Conservation (phyloP, 1,140 invertebrate genomes). For the Trachymyrmex cornetzi region DNA sequence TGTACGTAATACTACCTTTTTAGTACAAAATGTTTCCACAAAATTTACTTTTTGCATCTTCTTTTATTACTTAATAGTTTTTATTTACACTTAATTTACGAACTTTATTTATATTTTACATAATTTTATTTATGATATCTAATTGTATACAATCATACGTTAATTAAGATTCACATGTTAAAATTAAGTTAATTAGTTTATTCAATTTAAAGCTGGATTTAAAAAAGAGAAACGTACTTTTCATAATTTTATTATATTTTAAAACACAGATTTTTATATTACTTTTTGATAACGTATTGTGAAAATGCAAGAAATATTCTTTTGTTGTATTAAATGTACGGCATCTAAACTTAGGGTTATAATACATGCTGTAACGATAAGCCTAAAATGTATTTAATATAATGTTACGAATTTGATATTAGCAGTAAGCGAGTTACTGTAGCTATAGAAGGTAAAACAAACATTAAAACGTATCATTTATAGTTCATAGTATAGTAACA, state of each 20-base stretch:
- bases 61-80: constrained; percentile 31
- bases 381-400: constrained; percentile 49
- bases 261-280: neutral
- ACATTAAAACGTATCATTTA: constrained; percentile 38
- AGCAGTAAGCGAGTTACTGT: neutral
- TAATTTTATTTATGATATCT: constrained; percentile 14
- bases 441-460: neutral
- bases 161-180: constrained; percentile 6
- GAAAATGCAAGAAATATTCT: constrained; percentile 9
- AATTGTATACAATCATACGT: neutral
- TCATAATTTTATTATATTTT: constrained; percentile 36
- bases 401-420: constrained; percentile 47
- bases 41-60: neutral
- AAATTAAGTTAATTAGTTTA: neutral
- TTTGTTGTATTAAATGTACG: neutral
- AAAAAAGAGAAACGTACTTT: constrained; percentile 29
- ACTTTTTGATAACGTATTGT: neutral
- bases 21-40: constrained; percentile 43
- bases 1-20: constrained; percentile 32
- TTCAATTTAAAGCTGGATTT: neutral
- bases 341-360: neutral
- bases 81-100: constrained; percentile 20
- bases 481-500: constrained; percentile 28
- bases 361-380: constrained; percentile 31
- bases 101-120: constrained; percentile 10